These are phyloP conservation scores for Aepyceros melampus DNA, from an alignment of 2,113 vertebrate genomes.

Conservation along the genomic window DNA sequence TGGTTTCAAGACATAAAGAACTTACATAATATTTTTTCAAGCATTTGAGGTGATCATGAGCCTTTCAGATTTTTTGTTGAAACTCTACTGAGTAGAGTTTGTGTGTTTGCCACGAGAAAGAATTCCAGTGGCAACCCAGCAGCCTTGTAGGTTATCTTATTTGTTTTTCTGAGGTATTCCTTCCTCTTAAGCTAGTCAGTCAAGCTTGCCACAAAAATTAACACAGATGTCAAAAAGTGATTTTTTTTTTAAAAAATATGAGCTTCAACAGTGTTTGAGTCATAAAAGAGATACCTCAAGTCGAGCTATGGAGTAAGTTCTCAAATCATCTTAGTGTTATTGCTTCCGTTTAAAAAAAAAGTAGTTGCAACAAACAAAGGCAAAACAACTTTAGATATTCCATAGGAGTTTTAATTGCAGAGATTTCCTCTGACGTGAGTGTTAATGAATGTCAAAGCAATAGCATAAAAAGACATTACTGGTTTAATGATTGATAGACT, in stretches of 20 bases:
- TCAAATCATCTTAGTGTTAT: not conserved
- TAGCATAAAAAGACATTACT: conserved; percentile 85
- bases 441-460: conserved; percentile 88
- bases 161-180: conserved; percentile 62
- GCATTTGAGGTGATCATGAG: not conserved
- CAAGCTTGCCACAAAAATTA: conserved; percentile 64
- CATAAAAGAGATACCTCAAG: conserved; percentile 29
- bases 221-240: conserved; percentile 65
- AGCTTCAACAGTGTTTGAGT: not conserved
- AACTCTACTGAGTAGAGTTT: not conserved
- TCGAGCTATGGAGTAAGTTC: not conserved
- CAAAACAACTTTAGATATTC: conserved; percentile 77
- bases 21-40: not conserved
- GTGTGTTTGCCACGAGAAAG: conserved; percentile 42
- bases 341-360: not conserved
- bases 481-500: conserved; percentile 88
- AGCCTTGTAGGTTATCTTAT: not conserved
- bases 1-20: conserved; percentile 14
- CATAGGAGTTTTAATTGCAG: conserved; percentile 83
- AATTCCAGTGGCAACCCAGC: not conserved
- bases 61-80: not conserved
- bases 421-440: conserved; percentile 86
- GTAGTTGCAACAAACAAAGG: conserved; percentile 62
- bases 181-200: conserved; percentile 69
- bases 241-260: not conserved